These are phyloP conservation scores for Laodelphax striatellus DNA, from an alignment of 1,140 invertebrate genomes.

Conservation along the genomic window DNA sequence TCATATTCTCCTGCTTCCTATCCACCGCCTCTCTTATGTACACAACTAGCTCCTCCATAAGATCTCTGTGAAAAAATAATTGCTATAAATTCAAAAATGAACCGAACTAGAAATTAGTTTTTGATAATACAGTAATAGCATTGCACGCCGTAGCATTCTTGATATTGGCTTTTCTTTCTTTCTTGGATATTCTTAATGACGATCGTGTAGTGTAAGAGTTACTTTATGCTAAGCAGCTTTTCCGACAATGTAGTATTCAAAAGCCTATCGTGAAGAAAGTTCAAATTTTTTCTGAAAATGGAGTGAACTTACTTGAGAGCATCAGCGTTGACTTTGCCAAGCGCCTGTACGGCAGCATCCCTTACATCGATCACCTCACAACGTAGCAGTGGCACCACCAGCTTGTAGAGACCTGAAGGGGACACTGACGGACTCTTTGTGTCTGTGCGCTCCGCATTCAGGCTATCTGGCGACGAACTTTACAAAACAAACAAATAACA, in stretches of 20 bases:
- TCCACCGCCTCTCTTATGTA: conserved; percentile 94
- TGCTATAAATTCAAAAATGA: conserved; percentile 1
- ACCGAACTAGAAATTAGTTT: no score
- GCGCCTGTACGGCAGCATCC: conserved; percentile 82
- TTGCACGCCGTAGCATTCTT: no score
- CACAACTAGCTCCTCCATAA: conserved; percentile 89
- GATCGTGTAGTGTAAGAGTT: no score
- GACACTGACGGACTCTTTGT: conserved; percentile 48
- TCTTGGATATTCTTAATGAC: no score
- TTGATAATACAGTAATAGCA: no score
- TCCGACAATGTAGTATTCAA: no score
- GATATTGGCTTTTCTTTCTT: no score
- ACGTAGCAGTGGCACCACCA: conserved; percentile 75
- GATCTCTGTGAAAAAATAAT: conserved; percentile 50
- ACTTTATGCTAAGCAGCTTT: no score
- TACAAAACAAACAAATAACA: not conserved
- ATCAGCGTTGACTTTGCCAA: conserved; percentile 85
- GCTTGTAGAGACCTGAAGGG: conserved; percentile 78
- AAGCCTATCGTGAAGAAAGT: no score
- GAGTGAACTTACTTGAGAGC: conserved; percentile 69
- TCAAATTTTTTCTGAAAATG: no score
- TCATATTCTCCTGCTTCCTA: conserved; percentile 92
- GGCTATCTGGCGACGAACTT: conserved; percentile 69
- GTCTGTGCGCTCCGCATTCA: conserved; percentile 57
- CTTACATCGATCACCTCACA: conserved; percentile 88